Base-by-base conservation (phyloP, 2,113 vertebrate species). In the Sphaerodactylus townsendi region DNA sequence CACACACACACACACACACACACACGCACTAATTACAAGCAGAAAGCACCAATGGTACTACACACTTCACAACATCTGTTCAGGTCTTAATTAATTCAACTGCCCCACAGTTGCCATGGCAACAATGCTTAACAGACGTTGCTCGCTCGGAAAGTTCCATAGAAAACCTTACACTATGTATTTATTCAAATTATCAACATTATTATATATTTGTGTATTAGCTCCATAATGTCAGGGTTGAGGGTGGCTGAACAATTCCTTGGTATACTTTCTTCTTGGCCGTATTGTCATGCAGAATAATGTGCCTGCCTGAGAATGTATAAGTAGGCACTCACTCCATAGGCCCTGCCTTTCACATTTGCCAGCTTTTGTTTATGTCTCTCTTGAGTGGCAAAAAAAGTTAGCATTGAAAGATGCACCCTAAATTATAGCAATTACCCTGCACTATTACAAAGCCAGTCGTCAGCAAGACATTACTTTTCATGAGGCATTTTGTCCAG, bases 81-180 rank as follows among this genome's bases (percentile, higher is more conserved):
- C 73, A 30, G 82, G 65, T 73, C 88, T 94, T 96, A 96, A 96
- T 96, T 96, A 95, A 95, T 95, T 89, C 92, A 95, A 82, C 82
- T 81, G 78, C 93, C 87, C 44, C 0, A 0, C 1, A 0, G 82
- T 96, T 70, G 84, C 95, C 90, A 95, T 94, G 88, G 94, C 92
- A 96, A 96, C 93, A 0, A 64, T 85, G 71, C 86, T 95, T 90
- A 92, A 81, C 89, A 93, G 86, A 88, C 83, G 92, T 74, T 35
- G 11, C 91, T 91, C 87, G 86, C 84, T 89, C 85, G 50, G 69
- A 89, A 88, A 89, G 90, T 82, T 90, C 87, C 91, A 91, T 88
- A 79, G 72, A 84, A 84, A 87, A 86, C 85, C 89, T 92, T 91
- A 87, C 35, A 35, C 85, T 85, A 85, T 84, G 84, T 88, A 87